Evolutionary conservation across 2,113 vertebrate genomes (phyloP).

Genomic region (Phodopus roborovskii): DNA sequence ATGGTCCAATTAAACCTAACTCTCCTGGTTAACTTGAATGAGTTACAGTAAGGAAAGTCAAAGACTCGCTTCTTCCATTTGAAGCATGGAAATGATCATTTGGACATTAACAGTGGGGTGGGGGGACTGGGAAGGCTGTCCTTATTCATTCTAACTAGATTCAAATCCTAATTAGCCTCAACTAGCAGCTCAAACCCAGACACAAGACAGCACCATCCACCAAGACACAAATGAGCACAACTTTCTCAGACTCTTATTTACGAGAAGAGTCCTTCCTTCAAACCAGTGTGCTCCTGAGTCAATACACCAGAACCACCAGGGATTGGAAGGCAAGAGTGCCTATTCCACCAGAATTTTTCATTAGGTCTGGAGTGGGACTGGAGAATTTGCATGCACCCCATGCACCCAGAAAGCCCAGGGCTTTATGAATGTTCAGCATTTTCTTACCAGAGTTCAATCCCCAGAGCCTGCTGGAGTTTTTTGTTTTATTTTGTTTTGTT

Average conservation of each 20-base stretch:
- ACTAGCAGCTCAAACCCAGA: slow-evolving; percentile 65
- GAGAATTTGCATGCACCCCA: neutral
- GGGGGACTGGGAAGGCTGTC: slow-evolving; percentile 1
- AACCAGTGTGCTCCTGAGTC: neutral
- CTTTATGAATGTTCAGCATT: neutral
- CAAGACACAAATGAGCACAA: neutral
- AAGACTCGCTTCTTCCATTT: slow-evolving; percentile 64
- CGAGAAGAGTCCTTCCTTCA: neutral
- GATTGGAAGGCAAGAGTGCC: neutral
- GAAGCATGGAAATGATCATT: slow-evolving; percentile 64
- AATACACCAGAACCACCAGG: neutral
- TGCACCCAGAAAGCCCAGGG: no score
- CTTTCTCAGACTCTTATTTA: neutral
- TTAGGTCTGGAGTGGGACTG: neutral
- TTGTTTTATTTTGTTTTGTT: no score
- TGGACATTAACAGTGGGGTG: slow-evolving; percentile 41
- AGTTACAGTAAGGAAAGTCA: slow-evolving; percentile 62
- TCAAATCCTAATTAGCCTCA: slow-evolving; percentile 70
- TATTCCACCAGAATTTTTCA: neutral
- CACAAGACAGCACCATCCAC: neutral
- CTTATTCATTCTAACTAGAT: slow-evolving; percentile 55
- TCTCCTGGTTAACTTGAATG: slow-evolving; percentile 69
- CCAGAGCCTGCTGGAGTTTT: neutral
- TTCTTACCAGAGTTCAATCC: neutral
- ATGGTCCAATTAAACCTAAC: slow-evolving; percentile 59